phyloP scores from a whole-genome alignment of 2,797 vertebrate genomes.

The Pseudocheirus occidentalis region DNA sequence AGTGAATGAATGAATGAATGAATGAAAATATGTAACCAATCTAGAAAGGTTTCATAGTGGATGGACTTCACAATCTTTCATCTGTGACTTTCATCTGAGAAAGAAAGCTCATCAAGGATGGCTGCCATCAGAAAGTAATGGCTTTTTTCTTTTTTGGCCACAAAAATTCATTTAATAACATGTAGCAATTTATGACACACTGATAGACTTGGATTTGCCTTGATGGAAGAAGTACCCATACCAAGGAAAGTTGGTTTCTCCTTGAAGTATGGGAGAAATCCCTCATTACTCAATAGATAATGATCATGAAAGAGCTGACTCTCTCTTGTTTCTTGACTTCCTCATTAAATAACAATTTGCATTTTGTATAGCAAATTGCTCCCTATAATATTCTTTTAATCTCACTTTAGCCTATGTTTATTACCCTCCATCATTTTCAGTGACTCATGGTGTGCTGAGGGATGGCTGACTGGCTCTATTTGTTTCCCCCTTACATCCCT shows the following conservation, averaged over 20 bases:
- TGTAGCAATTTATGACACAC: constrained; percentile 13
- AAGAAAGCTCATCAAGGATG: background rate
- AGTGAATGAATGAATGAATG: background rate
- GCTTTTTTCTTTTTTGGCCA: background rate
- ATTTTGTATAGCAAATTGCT: constrained; percentile 27
- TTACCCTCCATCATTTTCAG: background rate
- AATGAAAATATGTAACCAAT: background rate
- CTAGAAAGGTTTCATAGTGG: background rate
- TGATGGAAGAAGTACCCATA: too few species aligned
- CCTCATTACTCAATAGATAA: constrained; percentile 51
- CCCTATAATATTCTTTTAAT: background rate
- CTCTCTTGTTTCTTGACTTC: constrained; percentile 40
- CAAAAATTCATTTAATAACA: constrained; percentile 14
- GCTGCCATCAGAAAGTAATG: background rate
- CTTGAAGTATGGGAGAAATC: background rate
- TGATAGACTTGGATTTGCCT: constrained; percentile 8
- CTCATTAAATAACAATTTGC: constrained; percentile 47
- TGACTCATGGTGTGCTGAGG: background rate
- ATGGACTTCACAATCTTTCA: background rate
- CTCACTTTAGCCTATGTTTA: background rate
- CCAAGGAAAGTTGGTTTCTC: too few species aligned
- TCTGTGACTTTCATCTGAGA: background rate
- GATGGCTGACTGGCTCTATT: background rate
- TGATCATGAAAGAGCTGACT: constrained; percentile 22
- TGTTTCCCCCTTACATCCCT: background rate